Evolutionary conservation across 2,113 vertebrate species (phyloP), one percentile per base, ranked within the genome.

Genomic region (Aegotheles bennettii): DNA sequence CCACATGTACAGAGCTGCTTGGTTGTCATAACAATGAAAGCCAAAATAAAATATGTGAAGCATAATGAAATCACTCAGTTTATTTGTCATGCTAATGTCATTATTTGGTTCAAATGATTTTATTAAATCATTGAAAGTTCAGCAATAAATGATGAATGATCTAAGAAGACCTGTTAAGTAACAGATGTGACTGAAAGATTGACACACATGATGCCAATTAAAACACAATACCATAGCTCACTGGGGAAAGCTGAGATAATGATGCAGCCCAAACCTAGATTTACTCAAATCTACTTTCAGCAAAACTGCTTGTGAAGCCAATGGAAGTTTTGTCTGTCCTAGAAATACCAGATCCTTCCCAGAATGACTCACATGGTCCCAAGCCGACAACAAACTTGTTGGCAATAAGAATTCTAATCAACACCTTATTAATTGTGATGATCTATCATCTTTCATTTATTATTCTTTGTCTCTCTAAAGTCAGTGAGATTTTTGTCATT

Each of bases 31-130:
- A 93, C 57, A 79, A 51, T 53, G 36, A 84, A 88, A 94, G 35
- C 9, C 23, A 91, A 91, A 90, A 87, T 77, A 95, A 95, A 95
- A 80, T 82, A 89, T 28, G 25, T 91, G 50, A 93, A 82, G 23
- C 57, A 51, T 76, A 93, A 86, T 85, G 26, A 87, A 96, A 94
- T 88, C 28, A 42, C 47, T 91, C 5, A 0, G 10, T 88, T 89
- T 80, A 82, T 76, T 92, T 83, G 50, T 57, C 75, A 21, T 56
- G 40, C 25, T 89, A 90, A 86, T 71, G 21, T 53, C 43, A 76
- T 94, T 87, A 84, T 75, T 82, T 4, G 0, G 10, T 80, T 80
- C 61, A 89, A 69, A 90, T 19, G 18, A 57, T 88, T 94, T 81
- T 75, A 89, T 89, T 80, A 87, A 95, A 91, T 83, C 57, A 47